Evolutionary conservation across 2,797 vertebrate species (phyloP).

Genomic region (Tadarida brasiliensis): DNA sequence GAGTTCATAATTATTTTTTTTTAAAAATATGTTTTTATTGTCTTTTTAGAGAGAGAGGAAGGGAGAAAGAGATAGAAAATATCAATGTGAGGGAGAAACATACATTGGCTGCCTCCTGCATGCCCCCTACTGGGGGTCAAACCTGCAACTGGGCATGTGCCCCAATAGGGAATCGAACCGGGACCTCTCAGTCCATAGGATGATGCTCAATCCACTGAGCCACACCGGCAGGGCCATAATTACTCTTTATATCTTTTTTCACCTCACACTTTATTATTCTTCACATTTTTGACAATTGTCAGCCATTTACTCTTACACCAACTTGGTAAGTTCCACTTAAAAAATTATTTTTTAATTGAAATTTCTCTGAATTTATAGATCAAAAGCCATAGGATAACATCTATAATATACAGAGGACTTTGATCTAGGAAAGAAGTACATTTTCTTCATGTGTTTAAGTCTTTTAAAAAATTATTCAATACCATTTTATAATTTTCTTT

Average conservation of each 20-base stretch:
- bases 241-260: neutral
- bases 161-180: too few relatives aligned
- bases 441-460: neutral
- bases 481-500: constrained; percentile 34
- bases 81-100: too few relatives aligned
- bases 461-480: neutral
- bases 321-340: neutral
- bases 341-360: neutral
- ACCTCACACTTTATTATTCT: neutral
- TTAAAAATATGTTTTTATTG: too few relatives aligned
- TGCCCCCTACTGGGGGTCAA: too few relatives aligned
- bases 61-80: too few relatives aligned
- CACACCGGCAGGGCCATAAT: neutral
- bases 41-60: too few relatives aligned
- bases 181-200: too few relatives aligned
- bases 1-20: neutral
- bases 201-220: too few relatives aligned
- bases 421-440: neutral
- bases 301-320: neutral
- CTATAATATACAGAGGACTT: neutral
- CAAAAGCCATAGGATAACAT: neutral
- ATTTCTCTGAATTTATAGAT: neutral
- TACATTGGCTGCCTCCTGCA: too few relatives aligned
- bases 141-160: too few relatives aligned
- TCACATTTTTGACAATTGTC: neutral